phyloP scores from a whole-genome alignment of 1,140 invertebrate species.

The Agrilus planipennis region DNA sequence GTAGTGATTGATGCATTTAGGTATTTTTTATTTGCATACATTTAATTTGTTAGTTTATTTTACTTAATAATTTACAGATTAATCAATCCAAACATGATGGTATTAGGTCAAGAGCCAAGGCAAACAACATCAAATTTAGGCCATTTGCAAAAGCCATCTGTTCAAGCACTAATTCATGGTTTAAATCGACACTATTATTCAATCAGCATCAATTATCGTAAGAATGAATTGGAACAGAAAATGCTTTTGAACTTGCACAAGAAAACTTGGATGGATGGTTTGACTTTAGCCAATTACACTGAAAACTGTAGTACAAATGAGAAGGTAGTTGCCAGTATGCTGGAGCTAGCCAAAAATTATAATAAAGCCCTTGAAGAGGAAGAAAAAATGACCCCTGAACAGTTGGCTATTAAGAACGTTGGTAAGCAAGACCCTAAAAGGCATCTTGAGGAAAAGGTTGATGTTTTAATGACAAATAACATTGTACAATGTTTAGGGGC shows the following conservation, averaged over 20 bases:
- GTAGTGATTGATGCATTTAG: constrained; percentile 88
- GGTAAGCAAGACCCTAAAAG: constrained; percentile 99
- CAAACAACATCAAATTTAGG: constrained; percentile 99
- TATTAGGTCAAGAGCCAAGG: constrained; percentile 93
- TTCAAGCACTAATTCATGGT: constrained; percentile 97
- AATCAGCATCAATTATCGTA: constrained; percentile 98
- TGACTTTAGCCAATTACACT: constrained; percentile 88
- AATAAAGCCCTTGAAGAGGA: constrained; percentile 99
- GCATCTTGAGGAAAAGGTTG: constrained; percentile 98
- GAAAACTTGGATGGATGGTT: constrained; percentile 98
- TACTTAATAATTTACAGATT: constrained; percentile 42
- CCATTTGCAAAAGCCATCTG: constrained; percentile 97
- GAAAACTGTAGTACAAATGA: constrained; percentile 88
- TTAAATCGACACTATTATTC: constrained; percentile 99
- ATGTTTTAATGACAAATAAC: constrained; percentile 93
- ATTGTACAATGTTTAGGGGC: constrained; percentile 98
- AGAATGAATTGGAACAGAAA: constrained; percentile 98
- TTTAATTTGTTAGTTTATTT: constrained; percentile 1
- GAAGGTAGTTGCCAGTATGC: constrained; percentile 89
- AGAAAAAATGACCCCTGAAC: constrained; percentile 99
- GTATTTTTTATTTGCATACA: constrained; percentile 7
- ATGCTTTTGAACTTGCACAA: constrained; percentile 99
- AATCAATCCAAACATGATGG: constrained; percentile 99
- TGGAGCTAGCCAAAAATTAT: constrained; percentile 96
- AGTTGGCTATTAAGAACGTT: constrained; percentile 98